Evolutionary conservation across 2,888 invertebrate genomes (phyloP), one percentile per base, ranked within the genome.

Genomic region (Meloe dianella): DNA sequence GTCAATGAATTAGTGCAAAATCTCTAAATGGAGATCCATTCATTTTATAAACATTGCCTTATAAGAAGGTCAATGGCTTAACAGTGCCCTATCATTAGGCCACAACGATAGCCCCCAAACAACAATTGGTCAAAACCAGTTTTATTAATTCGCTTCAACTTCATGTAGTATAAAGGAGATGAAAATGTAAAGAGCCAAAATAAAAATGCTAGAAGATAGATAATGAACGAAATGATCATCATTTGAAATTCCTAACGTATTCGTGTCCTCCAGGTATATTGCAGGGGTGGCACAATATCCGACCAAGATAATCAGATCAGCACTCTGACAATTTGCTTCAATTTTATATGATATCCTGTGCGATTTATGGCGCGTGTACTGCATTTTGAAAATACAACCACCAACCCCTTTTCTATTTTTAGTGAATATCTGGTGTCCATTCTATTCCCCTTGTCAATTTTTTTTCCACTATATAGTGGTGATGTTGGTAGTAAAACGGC

Each of bases 291-390:
- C 74, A 75, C 75, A 75, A 77, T 76, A 75, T 75, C 73, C 72
- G 38, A 79, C 75, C 71, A 71, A 75, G 77, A 80, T 82, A 82
- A 82, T 82, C 81, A 79, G 79, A 82, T 82, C 81, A 79, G 76
- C 73, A 76, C 74, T 77, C 76, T 77, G 79, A 79, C 81, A 81
- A 82, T 82, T 81, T 81, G 77, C 79, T 81, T 82, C 81, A 81
- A 82, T 82, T 82, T 82, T 80, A 79, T 81, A 82, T 81, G 82
- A 82, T 82, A 79, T 81, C 78, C 70, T 70, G 73, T 76, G 77
- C 73, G 47, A 51, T 65, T 79, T 78, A 75, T 76, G 70, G 79
- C 75, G 74, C 81, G 81, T 81, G 81, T 78, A 77, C 80, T 78
- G 82, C 79, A 81, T 82, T 72, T 66, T 61, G 57, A 59, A 61